Evolutionary conservation across 1,140 invertebrate genomes (phyloP).

Genomic region (Zaprionus kolodkinae): DNA sequence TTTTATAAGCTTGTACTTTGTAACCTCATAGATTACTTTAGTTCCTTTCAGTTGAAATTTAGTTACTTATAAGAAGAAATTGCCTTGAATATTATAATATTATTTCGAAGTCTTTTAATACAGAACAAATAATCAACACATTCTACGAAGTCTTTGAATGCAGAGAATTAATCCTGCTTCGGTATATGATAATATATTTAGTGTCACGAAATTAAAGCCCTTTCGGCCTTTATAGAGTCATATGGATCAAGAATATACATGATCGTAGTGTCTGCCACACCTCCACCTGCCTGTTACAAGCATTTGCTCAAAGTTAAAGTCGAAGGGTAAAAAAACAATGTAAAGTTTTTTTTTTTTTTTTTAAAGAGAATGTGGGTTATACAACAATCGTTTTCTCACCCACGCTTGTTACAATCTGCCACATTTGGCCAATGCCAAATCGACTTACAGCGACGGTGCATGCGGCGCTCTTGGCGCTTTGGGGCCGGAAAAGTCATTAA

Average conservation of each 20-base stretch:
- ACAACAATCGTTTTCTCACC: constrained; percentile 38
- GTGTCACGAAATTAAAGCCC: background rate
- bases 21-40: too few relatives aligned
- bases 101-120: too few relatives aligned
- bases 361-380: constrained; percentile 25
- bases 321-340: constrained; percentile 14
- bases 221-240: background rate
- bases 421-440: constrained; percentile 50
- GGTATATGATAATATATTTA: background rate
- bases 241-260: background rate
- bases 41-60: too few relatives aligned
- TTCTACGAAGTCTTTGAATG: too few relatives aligned
- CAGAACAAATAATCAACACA: too few relatives aligned
- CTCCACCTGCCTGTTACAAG: background rate
- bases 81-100: too few relatives aligned
- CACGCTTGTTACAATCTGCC: constrained; percentile 31
- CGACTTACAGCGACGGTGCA: constrained; percentile 24
- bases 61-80: too few relatives aligned
- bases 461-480: constrained; percentile 20
- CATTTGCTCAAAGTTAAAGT: background rate
- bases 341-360: background rate
- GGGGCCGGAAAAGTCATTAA: constrained; percentile 44
- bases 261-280: background rate
- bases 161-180: too few relatives aligned
- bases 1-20: too few relatives aligned